Evolutionary conservation across 2,113 vertebrate species (phyloP).

Genomic region (Serinus canaria): DNA sequence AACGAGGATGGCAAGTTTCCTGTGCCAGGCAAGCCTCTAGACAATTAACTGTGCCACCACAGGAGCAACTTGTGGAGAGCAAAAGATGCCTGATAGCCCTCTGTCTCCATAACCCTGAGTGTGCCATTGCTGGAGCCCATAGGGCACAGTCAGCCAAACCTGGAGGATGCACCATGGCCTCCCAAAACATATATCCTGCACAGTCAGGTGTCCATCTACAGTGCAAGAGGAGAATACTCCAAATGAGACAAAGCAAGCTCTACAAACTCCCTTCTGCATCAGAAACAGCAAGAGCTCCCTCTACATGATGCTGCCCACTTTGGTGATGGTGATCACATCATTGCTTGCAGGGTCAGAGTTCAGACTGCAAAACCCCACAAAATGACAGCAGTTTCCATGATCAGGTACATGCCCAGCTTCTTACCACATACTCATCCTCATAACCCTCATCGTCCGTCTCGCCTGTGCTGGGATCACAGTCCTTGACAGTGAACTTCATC

Average conservation of each 20-base stretch:
- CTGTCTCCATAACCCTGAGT: background rate
- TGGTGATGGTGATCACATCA: background rate
- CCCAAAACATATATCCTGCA: background rate
- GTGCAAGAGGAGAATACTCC: background rate
- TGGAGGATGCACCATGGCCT: background rate
- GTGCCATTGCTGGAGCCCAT: background rate
- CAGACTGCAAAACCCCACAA: background rate
- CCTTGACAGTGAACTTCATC: slow-evolving; percentile 84
- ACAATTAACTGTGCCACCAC: background rate
- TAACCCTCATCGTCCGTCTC: slow-evolving; percentile 79
- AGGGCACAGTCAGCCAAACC: background rate
- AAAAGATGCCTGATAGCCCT: background rate
- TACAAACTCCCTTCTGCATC: background rate
- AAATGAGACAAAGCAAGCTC: background rate
- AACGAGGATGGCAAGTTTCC: background rate
- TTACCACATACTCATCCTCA: slow-evolving; percentile 85
- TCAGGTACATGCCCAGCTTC: background rate
- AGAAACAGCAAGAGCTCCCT: background rate
- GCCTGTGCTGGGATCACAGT: slow-evolving; percentile 80
- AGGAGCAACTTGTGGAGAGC: background rate
- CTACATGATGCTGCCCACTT: background rate
- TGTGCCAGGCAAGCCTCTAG: background rate
- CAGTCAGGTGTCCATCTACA: background rate
- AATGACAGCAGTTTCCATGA: background rate
- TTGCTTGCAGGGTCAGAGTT: background rate